These are phyloP conservation scores for Campoletis raptor DNA, from an alignment of 2,888 invertebrate genomes.

Conservation along the genomic window DNA sequence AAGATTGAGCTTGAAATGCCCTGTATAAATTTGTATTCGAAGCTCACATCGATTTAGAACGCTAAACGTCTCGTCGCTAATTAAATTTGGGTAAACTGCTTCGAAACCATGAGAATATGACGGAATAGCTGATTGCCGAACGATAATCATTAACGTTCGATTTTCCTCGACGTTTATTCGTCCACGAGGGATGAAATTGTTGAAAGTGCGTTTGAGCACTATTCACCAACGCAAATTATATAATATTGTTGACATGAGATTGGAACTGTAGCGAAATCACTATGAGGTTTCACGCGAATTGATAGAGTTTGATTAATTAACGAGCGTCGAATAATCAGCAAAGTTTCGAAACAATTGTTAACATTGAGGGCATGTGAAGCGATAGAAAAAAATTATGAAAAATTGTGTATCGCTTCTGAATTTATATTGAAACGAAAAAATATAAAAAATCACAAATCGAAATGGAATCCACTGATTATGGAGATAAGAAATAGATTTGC, in stretches of 20 bases:
- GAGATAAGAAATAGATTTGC: no score
- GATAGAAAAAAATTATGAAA: neutral
- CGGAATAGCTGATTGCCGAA: slow-evolving; percentile 13
- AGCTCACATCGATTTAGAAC: slow-evolving; percentile 8
- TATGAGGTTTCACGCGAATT: neutral
- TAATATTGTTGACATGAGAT: neutral
- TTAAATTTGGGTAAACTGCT: slow-evolving; percentile 48
- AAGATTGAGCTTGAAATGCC: neutral
- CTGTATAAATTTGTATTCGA: slow-evolving; percentile 9
- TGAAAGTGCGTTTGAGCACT: neutral
- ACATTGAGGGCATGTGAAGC: neutral
- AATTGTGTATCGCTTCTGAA: neutral
- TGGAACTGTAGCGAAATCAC: neutral
- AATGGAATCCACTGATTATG: neutral
- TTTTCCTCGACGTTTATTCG: slow-evolving; percentile 12
- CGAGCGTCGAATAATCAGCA: neutral
- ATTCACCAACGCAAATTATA: slow-evolving; percentile 13
- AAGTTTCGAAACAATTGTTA: slow-evolving; percentile 1
- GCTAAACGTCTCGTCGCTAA: slow-evolving; percentile 46
- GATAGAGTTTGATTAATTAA: slow-evolving; percentile 6
- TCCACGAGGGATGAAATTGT: slow-evolving; percentile 15
- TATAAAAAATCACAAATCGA: neutral
- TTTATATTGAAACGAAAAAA: neutral
- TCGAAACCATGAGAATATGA: slow-evolving; percentile 27
- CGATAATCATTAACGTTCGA: slow-evolving; percentile 53